Conservation (phyloP, 1,140 invertebrate genomes). For the Philotrypesis tridentata region DNA sequence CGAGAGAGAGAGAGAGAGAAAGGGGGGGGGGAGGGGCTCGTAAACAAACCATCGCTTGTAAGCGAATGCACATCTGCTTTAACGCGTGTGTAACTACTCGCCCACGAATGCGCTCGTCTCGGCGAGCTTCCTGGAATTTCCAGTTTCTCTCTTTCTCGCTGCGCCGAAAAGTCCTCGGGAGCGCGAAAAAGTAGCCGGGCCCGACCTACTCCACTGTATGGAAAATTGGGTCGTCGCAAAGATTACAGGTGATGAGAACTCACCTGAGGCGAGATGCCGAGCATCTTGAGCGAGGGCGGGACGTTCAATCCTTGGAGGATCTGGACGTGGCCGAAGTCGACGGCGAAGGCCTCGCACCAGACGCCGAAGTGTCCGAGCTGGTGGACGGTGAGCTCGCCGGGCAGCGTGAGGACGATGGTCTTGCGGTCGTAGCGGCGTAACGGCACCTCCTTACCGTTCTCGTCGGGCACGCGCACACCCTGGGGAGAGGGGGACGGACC, state of each 20-base stretch:
- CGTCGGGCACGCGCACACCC: constrained; percentile 88
- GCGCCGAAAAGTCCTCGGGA: no score
- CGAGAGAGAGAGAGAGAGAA: no score
- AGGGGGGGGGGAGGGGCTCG: no score
- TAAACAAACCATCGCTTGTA: not conserved
- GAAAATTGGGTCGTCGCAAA: no score
- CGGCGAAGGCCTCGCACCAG: constrained; percentile 91
- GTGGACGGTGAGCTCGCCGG: constrained; percentile 77
- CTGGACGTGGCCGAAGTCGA: constrained; percentile 90
- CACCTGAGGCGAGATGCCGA: constrained; percentile 94
- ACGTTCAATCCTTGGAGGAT: constrained; percentile 85
- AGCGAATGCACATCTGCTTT: not conserved
- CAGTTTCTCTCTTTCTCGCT: no score
- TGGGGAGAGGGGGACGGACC: constrained; percentile 85
- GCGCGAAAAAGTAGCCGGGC: no score
- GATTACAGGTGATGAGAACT: constrained; percentile 57
- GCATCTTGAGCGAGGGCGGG: constrained; percentile 93
- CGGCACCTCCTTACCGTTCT: constrained; percentile 89
- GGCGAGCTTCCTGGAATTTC: not conserved
- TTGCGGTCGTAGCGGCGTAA: constrained; percentile 86
- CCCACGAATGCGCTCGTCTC: no score
- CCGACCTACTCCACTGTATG: no score
- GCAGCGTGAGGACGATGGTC: constrained; percentile 89
- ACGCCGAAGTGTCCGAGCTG: constrained; percentile 87
- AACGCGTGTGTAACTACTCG: no score